A percentile compares a stretch with the other conserved stretches of the same genome.
Conservation (phyloP, 2,797 vertebrate genomes). For the Crypturellus tataupa region DNA sequence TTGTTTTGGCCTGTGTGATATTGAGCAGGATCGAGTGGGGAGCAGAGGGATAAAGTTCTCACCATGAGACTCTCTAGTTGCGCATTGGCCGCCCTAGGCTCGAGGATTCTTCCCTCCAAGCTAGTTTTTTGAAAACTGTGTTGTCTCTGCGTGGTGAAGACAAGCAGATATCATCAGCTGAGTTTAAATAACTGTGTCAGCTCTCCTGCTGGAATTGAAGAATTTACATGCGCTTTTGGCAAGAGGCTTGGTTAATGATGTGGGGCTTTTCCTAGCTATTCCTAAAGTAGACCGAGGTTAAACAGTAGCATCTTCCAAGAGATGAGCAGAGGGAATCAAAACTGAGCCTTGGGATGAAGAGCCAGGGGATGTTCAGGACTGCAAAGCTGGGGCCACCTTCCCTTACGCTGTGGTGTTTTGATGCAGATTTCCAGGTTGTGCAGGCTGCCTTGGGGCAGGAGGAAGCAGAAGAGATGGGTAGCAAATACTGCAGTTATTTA, state of each 20-base stretch:
- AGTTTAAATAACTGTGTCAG: not conserved
- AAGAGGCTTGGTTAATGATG: not conserved
- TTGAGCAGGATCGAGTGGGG: not conserved
- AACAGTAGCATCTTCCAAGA: not conserved
- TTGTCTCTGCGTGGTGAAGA: not conserved
- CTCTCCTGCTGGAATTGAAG: not conserved
- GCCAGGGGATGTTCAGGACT: not conserved
- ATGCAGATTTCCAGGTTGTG: rapidly evolving
- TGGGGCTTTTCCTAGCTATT: not conserved
- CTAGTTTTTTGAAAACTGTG: rapidly evolving
- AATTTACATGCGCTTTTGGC: not conserved
- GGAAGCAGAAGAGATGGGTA: not conserved
- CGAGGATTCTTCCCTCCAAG: rapidly evolving
- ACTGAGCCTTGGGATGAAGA: not conserved
- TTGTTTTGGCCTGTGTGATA: not conserved
- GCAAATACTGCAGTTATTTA: no score
- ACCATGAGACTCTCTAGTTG: rapidly evolving
- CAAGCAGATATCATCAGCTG: not conserved
- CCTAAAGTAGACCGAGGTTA: not conserved
- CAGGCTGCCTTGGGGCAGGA: not conserved
- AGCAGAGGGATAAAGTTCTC: rapidly evolving
- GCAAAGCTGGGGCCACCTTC: not conserved
- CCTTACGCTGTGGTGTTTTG: not conserved
- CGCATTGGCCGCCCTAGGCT: not conserved
- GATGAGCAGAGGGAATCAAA: not conserved